Evolutionary conservation across 2,888 invertebrate genomes (phyloP).

Genomic region (Phania funesta): DNA sequence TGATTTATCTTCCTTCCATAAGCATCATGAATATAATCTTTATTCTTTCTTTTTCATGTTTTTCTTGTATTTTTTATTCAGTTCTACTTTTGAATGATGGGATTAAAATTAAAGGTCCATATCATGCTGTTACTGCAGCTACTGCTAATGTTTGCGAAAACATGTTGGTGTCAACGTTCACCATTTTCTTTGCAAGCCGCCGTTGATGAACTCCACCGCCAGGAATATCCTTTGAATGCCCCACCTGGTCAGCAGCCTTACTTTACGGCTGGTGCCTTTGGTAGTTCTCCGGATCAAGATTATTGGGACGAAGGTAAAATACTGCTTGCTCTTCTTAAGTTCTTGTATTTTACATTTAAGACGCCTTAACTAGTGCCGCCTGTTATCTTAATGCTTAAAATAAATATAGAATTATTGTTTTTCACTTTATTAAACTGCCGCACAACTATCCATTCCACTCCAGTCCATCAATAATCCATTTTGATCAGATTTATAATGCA

Average conservation of each 20-base stretch:
- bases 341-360: slow-evolving; percentile 1
- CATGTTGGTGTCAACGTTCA: slow-evolving; percentile 72
- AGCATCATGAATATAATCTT: slow-evolving; percentile 36
- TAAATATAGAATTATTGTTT: background rate
- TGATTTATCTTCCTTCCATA: slow-evolving; percentile 27
- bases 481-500: slow-evolving; percentile 29
- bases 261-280: slow-evolving; percentile 69
- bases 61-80: background rate
- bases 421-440: slow-evolving; percentile 11
- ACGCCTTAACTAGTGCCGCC: slow-evolving; percentile 1
- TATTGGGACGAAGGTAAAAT: slow-evolving; percentile 79
- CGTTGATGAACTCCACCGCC: slow-evolving; percentile 79
- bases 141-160: slow-evolving; percentile 56
- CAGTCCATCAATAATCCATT: background rate
- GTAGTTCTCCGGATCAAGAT: slow-evolving; percentile 72
- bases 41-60: slow-evolving; percentile 54
- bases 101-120: slow-evolving; percentile 49
- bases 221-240: slow-evolving; percentile 77
- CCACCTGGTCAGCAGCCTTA: slow-evolving; percentile 71
- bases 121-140: slow-evolving; percentile 62
- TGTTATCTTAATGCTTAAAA: background rate
- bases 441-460: slow-evolving; percentile 14
- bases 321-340: background rate
- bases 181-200: slow-evolving; percentile 79
- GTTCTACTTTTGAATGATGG: slow-evolving; percentile 39